These are phyloP conservation scores for Ornithoptera alexandrae DNA, from an alignment of 2,888 invertebrate species.

Conservation along the genomic window DNA sequence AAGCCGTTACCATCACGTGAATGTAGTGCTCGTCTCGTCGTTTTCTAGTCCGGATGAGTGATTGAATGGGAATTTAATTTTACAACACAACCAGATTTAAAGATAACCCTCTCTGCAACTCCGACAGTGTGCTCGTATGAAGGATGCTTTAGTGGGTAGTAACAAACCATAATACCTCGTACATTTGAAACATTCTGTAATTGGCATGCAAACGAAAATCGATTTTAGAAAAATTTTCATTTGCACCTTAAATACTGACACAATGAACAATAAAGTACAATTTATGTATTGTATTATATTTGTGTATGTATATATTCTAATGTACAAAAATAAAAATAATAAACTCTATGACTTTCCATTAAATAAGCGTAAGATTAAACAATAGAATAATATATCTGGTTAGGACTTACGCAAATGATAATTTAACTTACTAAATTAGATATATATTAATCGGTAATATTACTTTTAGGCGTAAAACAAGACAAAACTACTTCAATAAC, in stretches of 20 bases:
- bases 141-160: constrained; percentile 16
- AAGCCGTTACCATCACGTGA: no score
- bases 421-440: constrained; percentile 1
- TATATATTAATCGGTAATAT: neutral
- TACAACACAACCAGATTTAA: no score
- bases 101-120: neutral
- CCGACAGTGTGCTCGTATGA: neutral
- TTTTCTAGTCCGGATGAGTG: no score
- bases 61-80: no score
- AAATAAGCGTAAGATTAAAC: no score
- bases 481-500: no score
- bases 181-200: constrained; percentile 8
- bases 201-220: neutral
- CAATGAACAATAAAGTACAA: neutral
- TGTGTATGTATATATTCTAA: no score
- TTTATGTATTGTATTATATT: neutral
- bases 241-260: neutral
- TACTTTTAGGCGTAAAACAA: neutral
- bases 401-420: neutral
- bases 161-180: constrained; percentile 41
- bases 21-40: no score
- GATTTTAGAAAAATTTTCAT: neutral
- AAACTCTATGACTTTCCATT: no score
- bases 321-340: no score
- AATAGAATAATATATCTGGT: neutral